These are phyloP conservation scores for Ophthalmolycus amberensis DNA, from an alignment of 2,113 vertebrate species.

Conservation along the genomic window DNA sequence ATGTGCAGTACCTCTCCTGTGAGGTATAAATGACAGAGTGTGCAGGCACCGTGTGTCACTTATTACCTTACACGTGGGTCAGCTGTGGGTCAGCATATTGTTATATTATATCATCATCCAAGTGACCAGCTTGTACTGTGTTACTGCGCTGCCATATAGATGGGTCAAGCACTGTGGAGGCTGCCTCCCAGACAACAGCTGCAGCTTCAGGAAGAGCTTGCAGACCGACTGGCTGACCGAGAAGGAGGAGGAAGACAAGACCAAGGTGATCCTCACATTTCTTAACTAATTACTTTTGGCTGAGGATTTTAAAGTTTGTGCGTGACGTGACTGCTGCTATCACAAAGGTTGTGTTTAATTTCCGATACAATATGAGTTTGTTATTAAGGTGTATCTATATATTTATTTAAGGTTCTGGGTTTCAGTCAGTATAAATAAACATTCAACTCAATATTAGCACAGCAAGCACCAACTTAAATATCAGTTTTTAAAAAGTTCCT, in stretches of 20 bases:
- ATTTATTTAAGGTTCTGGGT: neutral
- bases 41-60: neutral
- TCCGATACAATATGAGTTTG: neutral
- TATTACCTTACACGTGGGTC: neutral
- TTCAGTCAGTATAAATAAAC: neutral
- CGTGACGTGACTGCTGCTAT: neutral
- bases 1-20: neutral
- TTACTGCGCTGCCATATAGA: constrained; percentile 80
- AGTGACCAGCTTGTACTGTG: constrained; percentile 39
- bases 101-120: neutral
- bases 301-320: neutral
- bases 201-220: constrained; percentile 92
- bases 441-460: neutral
- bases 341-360: neutral
- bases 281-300: neutral
- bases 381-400: neutral
- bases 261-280: constrained; percentile 46
- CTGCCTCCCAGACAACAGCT: constrained; percentile 92
- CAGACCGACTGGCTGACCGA: constrained; percentile 78
- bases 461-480: neutral
- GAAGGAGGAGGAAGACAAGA: constrained; percentile 41
- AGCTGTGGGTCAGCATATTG: neutral
- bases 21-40: neutral
- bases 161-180: constrained; percentile 99
- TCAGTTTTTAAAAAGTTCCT: neutral